Conservation (phyloP, 2,113 vertebrate genomes). For the Emydura subglobosa region DNA sequence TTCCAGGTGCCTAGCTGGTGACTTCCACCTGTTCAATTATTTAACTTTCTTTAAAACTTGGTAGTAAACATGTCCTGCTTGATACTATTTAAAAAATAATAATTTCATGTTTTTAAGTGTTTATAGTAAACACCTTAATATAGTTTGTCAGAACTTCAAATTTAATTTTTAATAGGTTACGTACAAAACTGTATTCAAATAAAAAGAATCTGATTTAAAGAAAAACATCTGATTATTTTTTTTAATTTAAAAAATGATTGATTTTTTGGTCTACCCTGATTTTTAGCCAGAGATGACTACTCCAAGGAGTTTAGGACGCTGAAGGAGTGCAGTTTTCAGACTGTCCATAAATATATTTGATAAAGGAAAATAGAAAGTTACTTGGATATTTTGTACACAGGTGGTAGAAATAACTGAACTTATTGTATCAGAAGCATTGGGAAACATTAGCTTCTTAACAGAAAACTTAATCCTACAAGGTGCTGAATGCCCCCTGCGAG, state of each 20-base stretch:
- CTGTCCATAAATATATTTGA: background rate
- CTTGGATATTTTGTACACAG: background rate
- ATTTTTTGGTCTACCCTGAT: background rate
- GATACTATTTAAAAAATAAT: background rate
- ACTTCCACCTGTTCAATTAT: background rate
- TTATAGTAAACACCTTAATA: background rate
- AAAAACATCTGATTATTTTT: background rate
- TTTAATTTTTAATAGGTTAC: background rate
- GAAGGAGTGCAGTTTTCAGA: background rate
- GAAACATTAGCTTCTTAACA: fast-evolving
- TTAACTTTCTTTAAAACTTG: background rate
- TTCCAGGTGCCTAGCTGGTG: background rate
- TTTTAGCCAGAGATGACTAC: background rate
- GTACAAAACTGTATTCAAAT: background rate
- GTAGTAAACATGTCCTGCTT: background rate
- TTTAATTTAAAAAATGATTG: background rate
- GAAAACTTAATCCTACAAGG: background rate
- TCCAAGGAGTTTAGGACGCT: background rate
- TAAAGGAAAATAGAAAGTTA: background rate
- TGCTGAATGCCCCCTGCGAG: background rate
- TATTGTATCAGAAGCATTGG: background rate
- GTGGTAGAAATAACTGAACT: background rate
- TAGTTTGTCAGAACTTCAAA: background rate
- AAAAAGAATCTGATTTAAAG: background rate
- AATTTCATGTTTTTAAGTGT: background rate